Evolutionary conservation across 2,888 invertebrate species (phyloP).

Genomic region (Trichopria drosophilae): DNA sequence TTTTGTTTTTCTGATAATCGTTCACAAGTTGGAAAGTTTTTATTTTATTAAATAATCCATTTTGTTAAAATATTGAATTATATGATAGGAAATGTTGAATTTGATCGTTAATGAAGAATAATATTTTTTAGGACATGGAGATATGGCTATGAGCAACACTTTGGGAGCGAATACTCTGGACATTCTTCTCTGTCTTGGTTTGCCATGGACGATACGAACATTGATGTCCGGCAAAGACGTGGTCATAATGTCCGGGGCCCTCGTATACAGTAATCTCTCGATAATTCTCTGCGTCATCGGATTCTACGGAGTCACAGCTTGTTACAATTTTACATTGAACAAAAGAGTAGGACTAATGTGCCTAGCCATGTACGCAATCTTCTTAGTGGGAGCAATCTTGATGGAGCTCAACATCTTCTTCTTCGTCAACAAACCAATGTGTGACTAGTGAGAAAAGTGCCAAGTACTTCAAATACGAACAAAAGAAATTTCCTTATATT

Average conservation of each 20-base stretch:
- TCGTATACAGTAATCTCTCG: slow-evolving; percentile 80
- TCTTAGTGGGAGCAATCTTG: slow-evolving; percentile 76
- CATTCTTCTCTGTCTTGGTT: slow-evolving; percentile 77
- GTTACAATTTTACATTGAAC: slow-evolving; percentile 73
- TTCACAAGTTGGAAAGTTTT: no score
- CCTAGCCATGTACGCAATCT: slow-evolving; percentile 68
- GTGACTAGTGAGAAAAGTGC: no score
- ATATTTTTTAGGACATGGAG: slow-evolving; percentile 69
- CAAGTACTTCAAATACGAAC: no score
- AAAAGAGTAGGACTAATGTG: slow-evolving; percentile 71
- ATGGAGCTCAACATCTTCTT: slow-evolving; percentile 78
- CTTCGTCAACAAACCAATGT: slow-evolving; percentile 47
- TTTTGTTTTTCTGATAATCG: no score
- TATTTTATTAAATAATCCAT: no score
- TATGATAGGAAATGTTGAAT: no score
- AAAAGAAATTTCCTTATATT: no score
- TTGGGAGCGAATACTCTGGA: slow-evolving; percentile 85
- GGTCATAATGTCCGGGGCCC: slow-evolving; percentile 74
- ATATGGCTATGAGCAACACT: slow-evolving; percentile 85
- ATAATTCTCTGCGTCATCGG: slow-evolving; percentile 73
- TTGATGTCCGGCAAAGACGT: slow-evolving; percentile 64
- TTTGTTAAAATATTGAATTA: no score
- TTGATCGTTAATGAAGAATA: no score
- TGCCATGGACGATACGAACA: slow-evolving; percentile 83
- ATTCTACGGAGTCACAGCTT: slow-evolving; percentile 69